Evolutionary conservation across 2,888 invertebrate species (phyloP).

Genomic region (Eristalinus sepulchralis): DNA sequence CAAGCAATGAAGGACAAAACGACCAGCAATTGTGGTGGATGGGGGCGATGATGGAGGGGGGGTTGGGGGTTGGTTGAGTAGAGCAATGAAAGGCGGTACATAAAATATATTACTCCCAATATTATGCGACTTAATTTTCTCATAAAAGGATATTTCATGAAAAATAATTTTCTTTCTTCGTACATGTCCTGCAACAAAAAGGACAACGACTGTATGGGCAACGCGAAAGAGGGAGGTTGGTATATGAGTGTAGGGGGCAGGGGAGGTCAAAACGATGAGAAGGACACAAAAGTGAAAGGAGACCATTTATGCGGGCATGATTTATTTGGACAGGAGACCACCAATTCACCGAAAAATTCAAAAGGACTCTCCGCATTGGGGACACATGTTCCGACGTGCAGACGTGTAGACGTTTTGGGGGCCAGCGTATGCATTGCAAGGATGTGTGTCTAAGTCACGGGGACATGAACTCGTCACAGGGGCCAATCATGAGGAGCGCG

Average conservation of each 20-base stretch:
- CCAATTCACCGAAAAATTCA: background rate
- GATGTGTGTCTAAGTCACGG: background rate
- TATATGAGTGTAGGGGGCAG: background rate
- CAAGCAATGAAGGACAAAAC: background rate
- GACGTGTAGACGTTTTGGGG: too few species aligned
- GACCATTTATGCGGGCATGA: conserved; percentile 29
- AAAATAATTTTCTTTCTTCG: conserved; percentile 31
- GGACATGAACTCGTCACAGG: background rate
- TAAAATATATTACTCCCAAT: conserved; percentile 63
- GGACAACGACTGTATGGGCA: background rate
- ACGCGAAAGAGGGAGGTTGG: too few species aligned
- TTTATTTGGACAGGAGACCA: conserved; percentile 25
- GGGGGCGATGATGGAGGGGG: background rate
- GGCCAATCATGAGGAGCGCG: background rate
- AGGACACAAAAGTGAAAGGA: background rate
- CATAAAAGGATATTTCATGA: conserved; percentile 64
- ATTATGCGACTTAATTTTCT: conserved; percentile 60
- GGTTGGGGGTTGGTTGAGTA: too few species aligned
- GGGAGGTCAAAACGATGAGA: conserved; percentile 14
- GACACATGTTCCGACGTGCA: background rate
- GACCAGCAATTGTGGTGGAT: background rate
- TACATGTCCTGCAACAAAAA: background rate
- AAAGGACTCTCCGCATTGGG: background rate
- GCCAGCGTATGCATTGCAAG: too few species aligned
- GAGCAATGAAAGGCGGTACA: conserved; percentile 31